Evolutionary conservation across 2,888 invertebrate genomes (phyloP), one percentile per base, ranked within the genome.

Genomic region (Hoplodrina blanda): DNA sequence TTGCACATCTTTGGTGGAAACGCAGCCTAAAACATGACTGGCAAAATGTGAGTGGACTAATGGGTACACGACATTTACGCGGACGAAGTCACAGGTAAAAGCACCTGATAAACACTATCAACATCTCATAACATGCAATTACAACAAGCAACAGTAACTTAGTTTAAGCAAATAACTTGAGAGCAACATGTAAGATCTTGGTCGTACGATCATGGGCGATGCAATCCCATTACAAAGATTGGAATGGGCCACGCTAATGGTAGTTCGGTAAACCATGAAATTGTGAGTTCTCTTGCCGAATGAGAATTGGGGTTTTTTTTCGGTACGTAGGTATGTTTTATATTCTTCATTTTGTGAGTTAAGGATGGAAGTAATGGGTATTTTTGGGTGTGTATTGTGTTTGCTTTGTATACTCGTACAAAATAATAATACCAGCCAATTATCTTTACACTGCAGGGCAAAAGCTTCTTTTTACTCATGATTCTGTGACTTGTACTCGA

Each of bases 201-300:
- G 25, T 25, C 25, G 25, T 25, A 25, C 25, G 25, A 25, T 78
- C 77, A 71, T 79, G 74, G 72, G 72, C 64, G 50, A 61, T 77
- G 84, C 79, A 72, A 85, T 77, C 62, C 77, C 79, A 84, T 84
- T 85, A 85, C 82, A 46, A 53, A 84, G 77, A 85, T 84, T 84
- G 76, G 73, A 84, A 82, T 64, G 50, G 76, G 59, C 65, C 19
- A 52, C 61, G 59, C 65, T 82, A 84, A 82, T 79, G 67, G 76
- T 75, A 53, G 71, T 71, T 73, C 68, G 67, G 82, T 69, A 70
- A 81, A 73, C 71, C 71, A 84, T 82, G 73, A 82, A 76, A 84
- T 82, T 73, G 73, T 79, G 69, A 69, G 70, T 52, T 79, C 70
- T 69, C 71, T 57, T 62, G 30, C 60, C 71, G 73, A 79, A 82